Evolutionary conservation across 2,797 vertebrate genomes (phyloP), one percentile per base, ranked within the genome.

Genomic region (Hoplostethus mediterraneus): DNA sequence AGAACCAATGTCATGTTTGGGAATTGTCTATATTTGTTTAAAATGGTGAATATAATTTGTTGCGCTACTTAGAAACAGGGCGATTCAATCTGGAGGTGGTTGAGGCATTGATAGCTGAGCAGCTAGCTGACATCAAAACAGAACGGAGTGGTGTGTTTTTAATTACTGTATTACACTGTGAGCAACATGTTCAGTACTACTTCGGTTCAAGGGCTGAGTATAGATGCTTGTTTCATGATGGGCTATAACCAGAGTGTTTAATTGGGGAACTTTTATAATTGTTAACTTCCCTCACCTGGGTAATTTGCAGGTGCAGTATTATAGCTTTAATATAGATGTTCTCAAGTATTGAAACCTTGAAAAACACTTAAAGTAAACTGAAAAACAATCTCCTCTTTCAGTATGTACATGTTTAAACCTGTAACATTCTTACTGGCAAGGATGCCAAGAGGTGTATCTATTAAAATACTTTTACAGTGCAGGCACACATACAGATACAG

Each of bases 391-490:
- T 42, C 40, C 40, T 42, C 9, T 42, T 11, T 42, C 12, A 42
- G 10, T 10, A 42, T 42, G 9, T 42, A 10, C 5, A 36, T 36
- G 58, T 76, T 81, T 60, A 77, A 77, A 79, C 74, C 66, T 62
- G 63, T 33, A 28, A 67, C 52, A 60, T 47, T 9, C 1, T 66
- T 69, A 42, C 25, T 21, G 67, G 49, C 47, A 71, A 30, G 30
- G 52, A 68, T 69, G 71, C 55, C 60, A 48, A 45, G 44, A 71
- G 31, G 44, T 14, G 51, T 64, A 77, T 81, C 67, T 75, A 84
- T 85, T 73, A 82, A 79, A 30, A 64, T 81, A 69, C 61, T 48
- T 60, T 77, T 70, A 52, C 28, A 77, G 56, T 75, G 36, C 17
- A 47, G 13, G 13, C 49, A 67, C 40, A 42, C 40, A 42, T 42